phyloP scores from a whole-genome alignment of 2,888 invertebrate genomes.

The Drosophila birchii region DNA sequence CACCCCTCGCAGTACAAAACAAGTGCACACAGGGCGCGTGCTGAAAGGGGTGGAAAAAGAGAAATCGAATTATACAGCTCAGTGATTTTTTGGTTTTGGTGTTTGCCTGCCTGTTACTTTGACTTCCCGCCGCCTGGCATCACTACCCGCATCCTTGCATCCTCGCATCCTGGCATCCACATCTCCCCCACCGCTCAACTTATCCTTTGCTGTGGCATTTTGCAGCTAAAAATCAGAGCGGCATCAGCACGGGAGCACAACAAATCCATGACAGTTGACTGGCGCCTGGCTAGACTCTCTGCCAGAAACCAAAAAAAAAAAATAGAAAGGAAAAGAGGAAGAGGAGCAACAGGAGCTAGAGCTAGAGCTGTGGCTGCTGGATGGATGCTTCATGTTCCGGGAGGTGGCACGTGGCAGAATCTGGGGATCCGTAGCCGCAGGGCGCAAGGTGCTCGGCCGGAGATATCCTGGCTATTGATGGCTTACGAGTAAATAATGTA shows the following conservation, averaged over 20 bases:
- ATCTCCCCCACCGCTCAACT: slow-evolving; percentile 33
- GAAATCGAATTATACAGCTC: slow-evolving; percentile 83
- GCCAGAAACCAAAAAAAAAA: slow-evolving; percentile 9
- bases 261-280: slow-evolving; percentile 77
- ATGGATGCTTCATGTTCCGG: slow-evolving; percentile 28
- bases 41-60: slow-evolving; percentile 78
- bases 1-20: slow-evolving; percentile 10
- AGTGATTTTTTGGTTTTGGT: slow-evolving; percentile 82
- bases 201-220: slow-evolving; percentile 72
- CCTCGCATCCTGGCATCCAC: slow-evolving; percentile 10
- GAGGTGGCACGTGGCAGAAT: slow-evolving; percentile 36
- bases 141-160: slow-evolving; percentile 20
- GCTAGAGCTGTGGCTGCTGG: background rate
- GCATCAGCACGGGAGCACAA: slow-evolving; percentile 53
- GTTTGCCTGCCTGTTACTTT: slow-evolving; percentile 74
- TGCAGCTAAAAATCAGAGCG: slow-evolving; percentile 73
- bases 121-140: slow-evolving; percentile 36
- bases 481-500: slow-evolving; percentile 80
- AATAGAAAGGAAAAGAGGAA: background rate
- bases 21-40: slow-evolving; percentile 17
- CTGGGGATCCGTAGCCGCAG: slow-evolving; percentile 49
- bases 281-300: slow-evolving; percentile 48
- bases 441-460: slow-evolving; percentile 36
- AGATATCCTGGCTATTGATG: slow-evolving; percentile 68
- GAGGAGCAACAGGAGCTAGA: slow-evolving; percentile 44